phyloP scores from a whole-genome alignment of 1,140 invertebrate species.

The Brachionus koreanus region DNA sequence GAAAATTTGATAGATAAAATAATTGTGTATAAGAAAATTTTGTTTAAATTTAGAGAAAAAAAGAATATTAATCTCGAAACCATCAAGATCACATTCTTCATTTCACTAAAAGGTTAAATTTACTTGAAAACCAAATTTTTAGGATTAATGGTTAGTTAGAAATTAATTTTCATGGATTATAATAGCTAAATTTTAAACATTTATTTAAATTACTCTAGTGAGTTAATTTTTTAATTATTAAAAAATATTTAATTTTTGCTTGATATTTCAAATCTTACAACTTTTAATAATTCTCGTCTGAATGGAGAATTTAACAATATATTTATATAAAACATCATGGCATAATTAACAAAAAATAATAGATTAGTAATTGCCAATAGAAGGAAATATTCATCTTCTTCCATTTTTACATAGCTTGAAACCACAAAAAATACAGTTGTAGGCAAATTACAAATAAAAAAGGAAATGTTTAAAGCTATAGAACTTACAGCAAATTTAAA shows the following conservation, averaged over 20 bases:
- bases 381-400: neutral
- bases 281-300: neutral
- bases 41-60: no score
- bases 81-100: no score
- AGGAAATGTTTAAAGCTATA: neutral
- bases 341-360: neutral
- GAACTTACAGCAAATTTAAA: neutral
- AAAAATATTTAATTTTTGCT: neutral
- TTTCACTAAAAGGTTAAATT: no score
- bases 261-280: neutral
- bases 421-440: constrained; percentile 2
- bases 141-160: no score
- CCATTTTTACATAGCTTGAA: neutral
- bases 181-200: no score
- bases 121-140: no score
- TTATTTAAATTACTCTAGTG: no score
- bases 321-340: constrained; percentile 12
- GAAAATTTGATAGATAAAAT: no score
- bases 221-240: neutral
- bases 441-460: neutral
- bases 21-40: no score
- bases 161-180: no score
- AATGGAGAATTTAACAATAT: neutral
- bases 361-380: neutral
- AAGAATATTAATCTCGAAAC: no score